Evolutionary conservation across 2,113 vertebrate genomes (phyloP).

Genomic region (Uropsilus gracilis): DNA sequence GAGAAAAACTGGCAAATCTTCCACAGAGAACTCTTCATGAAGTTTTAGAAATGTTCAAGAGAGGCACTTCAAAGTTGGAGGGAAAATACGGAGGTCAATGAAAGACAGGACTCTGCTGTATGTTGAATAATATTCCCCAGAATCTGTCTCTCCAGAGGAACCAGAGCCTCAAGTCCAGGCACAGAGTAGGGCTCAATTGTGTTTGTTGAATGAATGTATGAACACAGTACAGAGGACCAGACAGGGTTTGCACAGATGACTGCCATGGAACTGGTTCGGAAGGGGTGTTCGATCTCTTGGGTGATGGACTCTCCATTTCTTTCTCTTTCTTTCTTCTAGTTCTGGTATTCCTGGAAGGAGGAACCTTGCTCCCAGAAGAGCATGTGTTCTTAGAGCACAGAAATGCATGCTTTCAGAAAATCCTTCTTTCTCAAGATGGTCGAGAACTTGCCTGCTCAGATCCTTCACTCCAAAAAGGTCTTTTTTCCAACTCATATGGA

Average conservation of each 20-base stretch:
- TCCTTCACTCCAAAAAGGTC: background rate
- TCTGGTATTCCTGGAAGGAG: background rate
- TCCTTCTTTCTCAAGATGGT: background rate
- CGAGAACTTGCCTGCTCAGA: background rate
- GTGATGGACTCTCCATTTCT: background rate
- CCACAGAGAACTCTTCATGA: background rate
- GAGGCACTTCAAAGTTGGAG: background rate
- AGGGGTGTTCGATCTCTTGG: background rate
- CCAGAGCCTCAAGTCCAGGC: background rate
- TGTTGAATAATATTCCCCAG: background rate
- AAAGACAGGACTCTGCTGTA: background rate
- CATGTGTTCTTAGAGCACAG: background rate
- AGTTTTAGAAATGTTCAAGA: background rate
- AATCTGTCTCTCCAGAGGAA: background rate
- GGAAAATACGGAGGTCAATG: background rate
- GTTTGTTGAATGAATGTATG: background rate
- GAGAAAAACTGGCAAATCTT: background rate
- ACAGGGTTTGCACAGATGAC: background rate
- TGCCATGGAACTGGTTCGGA: background rate
- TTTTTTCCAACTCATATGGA: background rate
- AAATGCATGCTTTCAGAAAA: conserved; percentile 1
- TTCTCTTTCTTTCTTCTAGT: background rate
- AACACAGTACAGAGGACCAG: background rate
- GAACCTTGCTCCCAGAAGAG: background rate
- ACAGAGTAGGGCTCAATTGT: too few species aligned